phyloP scores from a whole-genome alignment of 2,888 invertebrate species.

The Dexiosoma caninum region DNA sequence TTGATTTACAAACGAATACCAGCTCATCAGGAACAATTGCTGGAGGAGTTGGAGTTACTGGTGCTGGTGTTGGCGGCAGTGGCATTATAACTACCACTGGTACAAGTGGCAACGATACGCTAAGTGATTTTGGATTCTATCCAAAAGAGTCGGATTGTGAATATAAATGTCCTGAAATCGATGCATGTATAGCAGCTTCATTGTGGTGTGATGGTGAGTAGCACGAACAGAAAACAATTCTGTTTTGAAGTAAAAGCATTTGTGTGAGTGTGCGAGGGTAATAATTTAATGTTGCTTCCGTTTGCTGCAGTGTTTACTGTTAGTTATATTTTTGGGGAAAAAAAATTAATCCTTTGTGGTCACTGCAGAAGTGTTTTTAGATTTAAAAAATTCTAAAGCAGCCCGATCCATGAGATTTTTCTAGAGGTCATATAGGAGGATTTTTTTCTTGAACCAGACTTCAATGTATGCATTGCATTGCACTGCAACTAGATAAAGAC shows the following conservation, averaged over 20 bases:
- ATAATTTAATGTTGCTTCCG: neutral
- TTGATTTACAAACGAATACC: constrained; percentile 77
- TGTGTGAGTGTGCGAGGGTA: neutral
- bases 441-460: no score
- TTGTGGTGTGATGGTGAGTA: constrained; percentile 86
- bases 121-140: constrained; percentile 78
- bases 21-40: constrained; percentile 66
- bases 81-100: constrained; percentile 59
- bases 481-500: no score
- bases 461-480: no score
- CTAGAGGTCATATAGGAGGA: no score
- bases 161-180: constrained; percentile 85
- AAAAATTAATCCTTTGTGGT: constrained; percentile 13
- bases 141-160: constrained; percentile 80
- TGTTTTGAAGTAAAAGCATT: neutral
- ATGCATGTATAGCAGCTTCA: constrained; percentile 86
- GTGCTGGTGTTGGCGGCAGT: constrained; percentile 60
- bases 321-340: neutral
- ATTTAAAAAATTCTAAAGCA: no score
- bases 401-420: no score
- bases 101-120: constrained; percentile 74
- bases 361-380: no score
- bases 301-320: neutral
- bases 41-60: constrained; percentile 62
- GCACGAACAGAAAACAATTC: neutral